Evolutionary conservation across 2,113 vertebrate genomes (phyloP), one percentile per base, ranked within the genome.

Genomic region (Odocoileus hemionus): DNA sequence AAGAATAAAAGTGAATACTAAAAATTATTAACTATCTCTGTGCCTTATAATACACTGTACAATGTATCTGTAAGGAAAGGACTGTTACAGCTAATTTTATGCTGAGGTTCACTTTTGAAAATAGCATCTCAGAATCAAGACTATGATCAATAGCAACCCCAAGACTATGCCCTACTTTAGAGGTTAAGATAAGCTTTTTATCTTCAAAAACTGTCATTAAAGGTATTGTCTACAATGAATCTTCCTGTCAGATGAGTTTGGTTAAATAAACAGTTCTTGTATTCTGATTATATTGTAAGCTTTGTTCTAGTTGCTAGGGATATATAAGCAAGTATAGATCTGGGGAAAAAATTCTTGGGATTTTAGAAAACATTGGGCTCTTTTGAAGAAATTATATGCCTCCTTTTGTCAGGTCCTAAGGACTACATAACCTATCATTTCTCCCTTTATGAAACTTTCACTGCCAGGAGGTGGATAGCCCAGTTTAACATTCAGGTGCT

Each of bases 1-100:
- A 98, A 96, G 95, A 96, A 96, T 96, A 94, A 94, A 97, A 87
- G 89, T 89, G 74, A 97, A 94, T 95, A 47, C 54, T 93, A 93
- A 96, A 90, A 91, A 55, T 80, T 52, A 91, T 98, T 98, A 98
- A 98, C 98, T 94, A 43, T 89, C 74, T 97, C 93, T 13, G 28
- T 85, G 88, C 97, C 97, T 94, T 76, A 16, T 58, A 96, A 87
- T 70, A 74, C 17, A 83, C 13, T 55, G 61, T 36, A 74, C 30
- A 78, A 80, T 26, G 16, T 47, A 13, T 70, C 54, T 84, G 9
- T 25, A 58, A 60, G 55, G 64, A 96, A 97, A 84, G 13, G 82
- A 70, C 3, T 54, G 23, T 25, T 82, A 52, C n/a, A 54, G 21
- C 47, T 92, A 45, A 94, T 76, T 96, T 94, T 95, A 57, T 80